Percentiles rank a stretch among this genome's conserved stretches.
phyloP scores from a whole-genome alignment of 2,888 invertebrate genomes.

The Camponotus fellah region DNA sequence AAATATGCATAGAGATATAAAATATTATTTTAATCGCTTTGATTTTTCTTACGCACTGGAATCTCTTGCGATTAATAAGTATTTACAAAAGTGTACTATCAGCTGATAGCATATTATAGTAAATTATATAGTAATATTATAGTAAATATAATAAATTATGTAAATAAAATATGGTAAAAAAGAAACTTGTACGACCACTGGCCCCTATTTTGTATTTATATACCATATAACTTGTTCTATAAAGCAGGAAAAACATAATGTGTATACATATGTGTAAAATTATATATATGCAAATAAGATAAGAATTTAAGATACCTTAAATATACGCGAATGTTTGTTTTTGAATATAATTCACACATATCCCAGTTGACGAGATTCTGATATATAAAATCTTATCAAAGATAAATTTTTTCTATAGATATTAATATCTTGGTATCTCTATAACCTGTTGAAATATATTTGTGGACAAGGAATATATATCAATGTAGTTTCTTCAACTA shows the following conservation, averaged over 20 bases:
- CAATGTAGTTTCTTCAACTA: neutral
- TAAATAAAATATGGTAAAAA: neutral
- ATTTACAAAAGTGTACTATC: neutral
- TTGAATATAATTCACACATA: neutral
- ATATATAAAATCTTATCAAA: neutral
- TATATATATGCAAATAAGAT: neutral
- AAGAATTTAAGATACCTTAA: neutral
- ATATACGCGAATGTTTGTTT: neutral
- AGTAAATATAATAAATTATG: slow-evolving; percentile 13
- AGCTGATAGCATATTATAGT: neutral
- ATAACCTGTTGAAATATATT: slow-evolving; percentile 1
- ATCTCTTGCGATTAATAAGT: neutral
- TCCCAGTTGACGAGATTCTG: neutral
- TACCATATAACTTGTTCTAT: neutral
- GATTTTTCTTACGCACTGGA: neutral
- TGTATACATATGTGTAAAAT: neutral
- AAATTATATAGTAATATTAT: too few relatives aligned
- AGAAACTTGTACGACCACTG: neutral
- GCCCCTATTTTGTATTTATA: neutral
- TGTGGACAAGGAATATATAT: neutral
- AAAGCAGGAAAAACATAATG: neutral
- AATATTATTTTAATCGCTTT: neutral
- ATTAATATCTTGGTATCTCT: neutral
- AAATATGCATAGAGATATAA: neutral
- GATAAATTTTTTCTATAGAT: neutral